Percentiles rank a stretch among this genome's conserved stretches.
These are phyloP conservation scores for Dicerorhinus sumatrensis DNA, from an alignment of 2,113 vertebrate species.

Conservation along the genomic window DNA sequence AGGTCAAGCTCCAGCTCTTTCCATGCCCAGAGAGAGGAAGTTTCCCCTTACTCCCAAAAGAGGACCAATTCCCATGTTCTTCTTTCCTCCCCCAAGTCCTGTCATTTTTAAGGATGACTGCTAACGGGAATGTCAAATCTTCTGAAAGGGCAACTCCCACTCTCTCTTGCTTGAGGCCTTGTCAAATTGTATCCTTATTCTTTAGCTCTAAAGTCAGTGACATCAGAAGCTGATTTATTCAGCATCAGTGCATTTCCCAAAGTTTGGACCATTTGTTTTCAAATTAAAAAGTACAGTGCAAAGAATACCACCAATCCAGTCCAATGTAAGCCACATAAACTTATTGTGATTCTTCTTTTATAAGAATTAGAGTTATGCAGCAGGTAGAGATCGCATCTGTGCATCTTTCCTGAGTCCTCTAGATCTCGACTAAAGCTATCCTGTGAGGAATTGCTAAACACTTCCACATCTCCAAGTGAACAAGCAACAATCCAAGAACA, in stretches of 20 bases:
- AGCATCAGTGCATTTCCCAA: not conserved
- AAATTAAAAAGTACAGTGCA: not conserved
- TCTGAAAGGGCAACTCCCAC: not conserved
- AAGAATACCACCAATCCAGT: not conserved
- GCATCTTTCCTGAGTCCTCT: not conserved
- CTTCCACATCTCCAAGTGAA: not conserved
- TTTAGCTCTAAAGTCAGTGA: not conserved
- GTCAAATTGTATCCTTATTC: not conserved
- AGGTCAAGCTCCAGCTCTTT: not conserved
- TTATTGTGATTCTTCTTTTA: not conserved
- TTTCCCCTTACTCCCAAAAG: not conserved
- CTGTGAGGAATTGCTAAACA: not conserved
- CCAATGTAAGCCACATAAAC: not conserved
- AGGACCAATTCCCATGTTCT: not conserved
- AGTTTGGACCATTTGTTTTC: conserved; percentile 12
- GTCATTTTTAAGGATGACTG: not conserved
- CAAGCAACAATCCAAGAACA: not conserved
- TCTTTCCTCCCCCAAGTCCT: not conserved
- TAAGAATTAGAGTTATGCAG: not conserved
- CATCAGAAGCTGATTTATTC: not conserved
- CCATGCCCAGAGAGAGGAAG: not conserved
- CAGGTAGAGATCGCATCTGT: not conserved
- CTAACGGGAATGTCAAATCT: not conserved
- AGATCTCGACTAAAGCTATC: not conserved
- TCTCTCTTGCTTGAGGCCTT: not conserved